Conservation (phyloP, 2,888 invertebrate species). For the Ectemnius continuus region DNA sequence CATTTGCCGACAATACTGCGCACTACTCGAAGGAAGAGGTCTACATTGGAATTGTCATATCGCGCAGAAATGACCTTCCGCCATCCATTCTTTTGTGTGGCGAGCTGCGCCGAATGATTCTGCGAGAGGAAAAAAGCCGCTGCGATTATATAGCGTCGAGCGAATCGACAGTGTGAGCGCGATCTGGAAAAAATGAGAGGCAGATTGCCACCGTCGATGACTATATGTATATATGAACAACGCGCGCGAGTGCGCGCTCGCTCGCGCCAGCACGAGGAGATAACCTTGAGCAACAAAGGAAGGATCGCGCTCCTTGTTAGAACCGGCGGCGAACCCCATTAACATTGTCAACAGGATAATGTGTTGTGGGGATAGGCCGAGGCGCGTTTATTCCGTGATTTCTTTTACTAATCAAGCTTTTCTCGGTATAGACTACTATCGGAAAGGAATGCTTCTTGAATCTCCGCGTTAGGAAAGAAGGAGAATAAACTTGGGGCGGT, state of each 20-base stretch:
- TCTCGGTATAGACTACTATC: slow-evolving; percentile 24
- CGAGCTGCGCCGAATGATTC: no score
- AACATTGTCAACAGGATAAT: no score
- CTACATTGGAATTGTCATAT: no score
- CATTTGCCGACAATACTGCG: no score
- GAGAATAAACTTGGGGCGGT: slow-evolving; percentile 1
- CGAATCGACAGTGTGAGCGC: no score
- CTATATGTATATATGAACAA: slow-evolving; percentile 20
- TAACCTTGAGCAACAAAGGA: slow-evolving; percentile 52
- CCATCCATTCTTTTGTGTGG: no score
- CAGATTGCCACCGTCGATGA: slow-evolving; percentile 21
- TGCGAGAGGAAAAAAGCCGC: not conserved
- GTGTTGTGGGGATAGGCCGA: no score
- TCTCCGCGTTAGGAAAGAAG: slow-evolving; percentile 6
- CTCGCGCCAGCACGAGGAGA: not conserved
- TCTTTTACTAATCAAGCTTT: not conserved
- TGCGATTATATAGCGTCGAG: no score
- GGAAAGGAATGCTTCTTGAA: slow-evolving; percentile 6
- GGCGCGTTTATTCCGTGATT: not conserved
- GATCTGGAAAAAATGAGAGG: slow-evolving; percentile 22
- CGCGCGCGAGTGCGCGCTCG: no score
- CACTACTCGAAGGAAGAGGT: no score
- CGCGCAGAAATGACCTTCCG: no score
- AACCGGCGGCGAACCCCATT: no score
- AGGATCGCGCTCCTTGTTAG: slow-evolving; percentile 30